Percentiles rank a stretch among this genome's conserved stretches.
Conservation (phyloP, 2,888 invertebrate genomes). For the Aricia artaxerxes region DNA sequence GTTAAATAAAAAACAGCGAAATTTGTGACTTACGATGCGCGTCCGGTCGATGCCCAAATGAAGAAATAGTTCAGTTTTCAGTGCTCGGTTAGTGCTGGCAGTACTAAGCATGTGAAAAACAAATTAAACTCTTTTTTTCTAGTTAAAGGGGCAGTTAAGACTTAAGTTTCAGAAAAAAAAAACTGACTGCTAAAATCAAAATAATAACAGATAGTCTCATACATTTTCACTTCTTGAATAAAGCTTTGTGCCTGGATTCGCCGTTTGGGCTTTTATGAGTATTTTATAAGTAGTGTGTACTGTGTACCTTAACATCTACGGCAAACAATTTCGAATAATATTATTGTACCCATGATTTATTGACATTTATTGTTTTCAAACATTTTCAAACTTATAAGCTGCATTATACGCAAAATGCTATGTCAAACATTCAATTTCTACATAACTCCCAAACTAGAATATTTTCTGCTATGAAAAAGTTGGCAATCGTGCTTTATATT, state of each 20-base stretch:
- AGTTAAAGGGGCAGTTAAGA: no score
- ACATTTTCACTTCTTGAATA: not conserved
- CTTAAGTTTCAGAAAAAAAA: no score
- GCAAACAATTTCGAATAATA: not conserved
- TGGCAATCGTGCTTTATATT: not conserved
- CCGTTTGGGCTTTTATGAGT: not conserved
- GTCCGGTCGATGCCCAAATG: not conserved
- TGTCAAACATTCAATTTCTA: not conserved
- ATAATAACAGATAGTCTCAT: no score
- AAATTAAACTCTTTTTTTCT: no score
- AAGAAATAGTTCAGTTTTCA: not conserved
- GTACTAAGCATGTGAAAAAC: not conserved
- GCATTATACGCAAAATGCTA: not conserved
- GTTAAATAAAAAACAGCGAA: constrained; percentile 15
- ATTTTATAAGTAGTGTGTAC: not conserved
- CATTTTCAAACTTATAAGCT: not conserved
- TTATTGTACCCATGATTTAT: not conserved
- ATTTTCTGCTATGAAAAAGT: not conserved
- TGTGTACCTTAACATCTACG: not conserved
- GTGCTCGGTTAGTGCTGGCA: not conserved
- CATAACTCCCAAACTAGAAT: not conserved
- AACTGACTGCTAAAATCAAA: no score
- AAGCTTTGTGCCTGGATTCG: not conserved
- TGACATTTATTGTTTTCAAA: not conserved
- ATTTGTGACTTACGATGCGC: constrained; percentile 14